These are phyloP conservation scores for Sebastes itinus DNA, from an alignment of 2,797 vertebrate species.

Conservation along the genomic window DNA sequence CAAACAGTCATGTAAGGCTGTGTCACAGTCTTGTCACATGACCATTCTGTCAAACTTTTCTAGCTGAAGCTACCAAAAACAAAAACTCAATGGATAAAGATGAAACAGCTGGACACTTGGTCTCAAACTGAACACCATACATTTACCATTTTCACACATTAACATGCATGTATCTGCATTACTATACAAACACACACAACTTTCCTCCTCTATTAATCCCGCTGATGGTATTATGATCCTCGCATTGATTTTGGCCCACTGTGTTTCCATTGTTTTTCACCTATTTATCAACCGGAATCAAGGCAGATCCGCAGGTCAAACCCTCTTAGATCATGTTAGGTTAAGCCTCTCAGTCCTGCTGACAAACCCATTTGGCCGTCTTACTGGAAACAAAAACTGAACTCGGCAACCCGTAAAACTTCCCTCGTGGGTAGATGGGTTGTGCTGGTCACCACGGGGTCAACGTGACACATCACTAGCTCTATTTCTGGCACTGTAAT, in stretches of 20 bases:
- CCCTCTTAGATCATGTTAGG: constrained; percentile 61
- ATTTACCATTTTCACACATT: neutral
- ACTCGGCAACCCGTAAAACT: constrained; percentile 24
- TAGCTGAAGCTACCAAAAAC: neutral
- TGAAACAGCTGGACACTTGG: neutral
- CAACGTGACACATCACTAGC: constrained; percentile 64
- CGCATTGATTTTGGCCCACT: constrained; percentile 11
- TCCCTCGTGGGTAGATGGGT: constrained; percentile 46
- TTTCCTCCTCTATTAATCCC: neutral
- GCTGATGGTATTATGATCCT: constrained; percentile 19
- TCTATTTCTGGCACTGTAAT: constrained; percentile 51
- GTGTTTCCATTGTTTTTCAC: constrained; percentile 41
- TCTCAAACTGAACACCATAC: neutral
- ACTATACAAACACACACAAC: neutral
- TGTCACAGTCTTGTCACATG: constrained; percentile 2
- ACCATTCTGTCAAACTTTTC: neutral
- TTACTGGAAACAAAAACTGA: constrained; percentile 60
- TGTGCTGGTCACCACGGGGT: constrained; percentile 62
- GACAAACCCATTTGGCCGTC: constrained; percentile 56
- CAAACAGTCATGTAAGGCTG: neutral
- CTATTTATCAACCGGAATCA: constrained; percentile 44
- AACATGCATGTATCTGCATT: neutral
- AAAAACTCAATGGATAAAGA: neutral
- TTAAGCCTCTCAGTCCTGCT: constrained; percentile 56
- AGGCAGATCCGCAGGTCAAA: constrained; percentile 23